phyloP scores from a whole-genome alignment of 1,140 invertebrate genomes.

The Andricus grossulariae region DNA sequence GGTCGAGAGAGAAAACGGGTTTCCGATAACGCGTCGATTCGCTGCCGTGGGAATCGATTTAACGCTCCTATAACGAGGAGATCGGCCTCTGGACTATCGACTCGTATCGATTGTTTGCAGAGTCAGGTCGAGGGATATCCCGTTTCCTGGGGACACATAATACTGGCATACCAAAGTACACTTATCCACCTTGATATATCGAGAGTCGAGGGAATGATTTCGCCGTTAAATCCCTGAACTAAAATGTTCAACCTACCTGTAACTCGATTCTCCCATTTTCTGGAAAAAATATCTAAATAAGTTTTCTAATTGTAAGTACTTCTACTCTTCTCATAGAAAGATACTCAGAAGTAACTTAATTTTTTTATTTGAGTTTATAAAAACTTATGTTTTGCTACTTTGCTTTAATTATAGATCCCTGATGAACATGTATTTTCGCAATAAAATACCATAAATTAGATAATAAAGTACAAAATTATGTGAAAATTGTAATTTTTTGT shows the following conservation, averaged over 20 bases:
- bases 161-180: constrained; percentile 63
- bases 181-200: constrained; percentile 51
- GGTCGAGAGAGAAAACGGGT: constrained; percentile 23
- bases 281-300: background rate
- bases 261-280: constrained; percentile 43
- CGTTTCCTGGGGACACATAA: constrained; percentile 70
- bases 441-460: too few species aligned
- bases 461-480: too few species aligned
- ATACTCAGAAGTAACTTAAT: too few species aligned
- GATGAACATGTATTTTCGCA: too few species aligned
- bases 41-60: constrained; percentile 61
- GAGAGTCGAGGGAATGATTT: constrained; percentile 52
- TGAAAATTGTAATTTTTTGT: too few species aligned
- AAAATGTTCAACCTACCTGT: constrained; percentile 38
- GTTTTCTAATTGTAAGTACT: background rate
- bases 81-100: constrained; percentile 50
- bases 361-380: too few species aligned
- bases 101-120: constrained; percentile 71
- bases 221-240: constrained; percentile 47
- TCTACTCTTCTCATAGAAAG: background rate
- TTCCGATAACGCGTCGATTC: constrained; percentile 49
- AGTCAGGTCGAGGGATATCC: constrained; percentile 68
- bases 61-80: constrained; percentile 46
- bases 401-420: too few species aligned
- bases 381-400: too few species aligned